These are phyloP conservation scores for Geotrupes spiniger DNA, from an alignment of 2,888 invertebrate species.

Conservation along the genomic window DNA sequence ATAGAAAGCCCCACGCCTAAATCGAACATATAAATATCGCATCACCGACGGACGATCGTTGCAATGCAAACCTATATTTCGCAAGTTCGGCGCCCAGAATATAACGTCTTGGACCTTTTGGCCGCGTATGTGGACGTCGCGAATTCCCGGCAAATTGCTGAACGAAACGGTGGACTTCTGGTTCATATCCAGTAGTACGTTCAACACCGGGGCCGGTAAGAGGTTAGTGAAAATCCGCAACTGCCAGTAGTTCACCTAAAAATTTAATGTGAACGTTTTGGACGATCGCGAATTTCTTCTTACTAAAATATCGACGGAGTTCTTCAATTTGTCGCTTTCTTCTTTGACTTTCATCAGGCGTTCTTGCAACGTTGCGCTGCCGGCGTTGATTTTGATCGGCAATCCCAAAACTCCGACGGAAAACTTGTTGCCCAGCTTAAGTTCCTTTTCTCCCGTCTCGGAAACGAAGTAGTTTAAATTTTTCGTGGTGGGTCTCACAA, in stretches of 20 bases:
- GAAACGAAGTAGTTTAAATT: constrained; percentile 4
- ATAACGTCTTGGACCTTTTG: constrained; percentile 11
- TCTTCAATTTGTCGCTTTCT: constrained; percentile 7
- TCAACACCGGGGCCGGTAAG: constrained; percentile 12
- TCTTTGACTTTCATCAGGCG: constrained; percentile 5
- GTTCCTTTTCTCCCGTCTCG: constrained; percentile 5
- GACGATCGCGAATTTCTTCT: too few relatives aligned
- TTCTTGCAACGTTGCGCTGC: background rate
- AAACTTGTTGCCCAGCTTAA: constrained; percentile 9
- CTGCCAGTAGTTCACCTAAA: constrained; percentile 19
- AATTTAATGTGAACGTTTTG: background rate
- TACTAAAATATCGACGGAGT: constrained; percentile 18
- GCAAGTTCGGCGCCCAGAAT: constrained; percentile 16
- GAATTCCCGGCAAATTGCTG: constrained; percentile 17
- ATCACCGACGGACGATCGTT: too few relatives aligned
- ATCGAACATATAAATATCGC: background rate
- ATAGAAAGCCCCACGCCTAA: background rate
- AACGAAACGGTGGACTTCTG: constrained; percentile 5
- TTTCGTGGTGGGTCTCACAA: constrained; percentile 7
- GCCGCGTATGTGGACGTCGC: constrained; percentile 8
- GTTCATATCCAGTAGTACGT: constrained; percentile 5
- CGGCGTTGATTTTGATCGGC: background rate
- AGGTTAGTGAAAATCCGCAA: constrained; percentile 10
- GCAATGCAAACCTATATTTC: constrained; percentile 8
- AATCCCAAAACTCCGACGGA: constrained; percentile 12